phyloP scores from a whole-genome alignment of 1,140 invertebrate genomes.

The Cydia fagiglandana region DNA sequence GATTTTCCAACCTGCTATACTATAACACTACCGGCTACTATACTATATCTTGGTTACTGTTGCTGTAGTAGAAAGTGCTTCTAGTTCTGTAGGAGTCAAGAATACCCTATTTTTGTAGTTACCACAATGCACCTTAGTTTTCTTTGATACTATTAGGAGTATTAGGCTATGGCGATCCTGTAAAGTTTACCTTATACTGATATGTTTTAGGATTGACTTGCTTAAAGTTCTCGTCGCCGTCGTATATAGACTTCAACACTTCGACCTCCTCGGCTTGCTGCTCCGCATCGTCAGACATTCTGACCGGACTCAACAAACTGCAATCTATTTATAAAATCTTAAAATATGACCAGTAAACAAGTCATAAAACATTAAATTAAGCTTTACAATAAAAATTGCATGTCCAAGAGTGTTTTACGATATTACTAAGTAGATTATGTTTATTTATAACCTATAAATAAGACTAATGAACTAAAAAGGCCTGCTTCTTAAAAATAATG shows the following conservation, averaged over 20 bases:
- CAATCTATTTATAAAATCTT: slow-evolving; percentile 32
- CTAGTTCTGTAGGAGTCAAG: no score
- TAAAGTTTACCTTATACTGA: slow-evolving; percentile 91
- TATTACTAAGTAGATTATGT: neutral
- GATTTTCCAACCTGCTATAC: no score
- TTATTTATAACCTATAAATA: slow-evolving; percentile 10
- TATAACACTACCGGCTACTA: no score
- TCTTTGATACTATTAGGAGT: no score
- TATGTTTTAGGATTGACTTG: slow-evolving; percentile 87
- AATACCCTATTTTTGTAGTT: no score
- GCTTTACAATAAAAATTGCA: neutral
- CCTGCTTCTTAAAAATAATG: no score
- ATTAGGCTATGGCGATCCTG: no score
- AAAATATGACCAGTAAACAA: neutral
- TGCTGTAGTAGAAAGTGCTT: no score
- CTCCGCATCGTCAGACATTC: slow-evolving; percentile 79
- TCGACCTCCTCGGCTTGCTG: slow-evolving; percentile 93
- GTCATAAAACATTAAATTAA: neutral
- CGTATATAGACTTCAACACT: slow-evolving; percentile 95
- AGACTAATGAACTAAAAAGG: neutral
- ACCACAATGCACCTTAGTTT: no score
- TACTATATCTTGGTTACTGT: no score
- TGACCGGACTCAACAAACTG: neutral
- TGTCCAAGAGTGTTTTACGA: neutral
- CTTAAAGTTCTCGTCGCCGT: slow-evolving; percentile 94